Percentiles rank a stretch among this genome's conserved stretches.
phyloP scores from a whole-genome alignment of 2,888 invertebrate species.

The Megastigmus dorsalis region DNA sequence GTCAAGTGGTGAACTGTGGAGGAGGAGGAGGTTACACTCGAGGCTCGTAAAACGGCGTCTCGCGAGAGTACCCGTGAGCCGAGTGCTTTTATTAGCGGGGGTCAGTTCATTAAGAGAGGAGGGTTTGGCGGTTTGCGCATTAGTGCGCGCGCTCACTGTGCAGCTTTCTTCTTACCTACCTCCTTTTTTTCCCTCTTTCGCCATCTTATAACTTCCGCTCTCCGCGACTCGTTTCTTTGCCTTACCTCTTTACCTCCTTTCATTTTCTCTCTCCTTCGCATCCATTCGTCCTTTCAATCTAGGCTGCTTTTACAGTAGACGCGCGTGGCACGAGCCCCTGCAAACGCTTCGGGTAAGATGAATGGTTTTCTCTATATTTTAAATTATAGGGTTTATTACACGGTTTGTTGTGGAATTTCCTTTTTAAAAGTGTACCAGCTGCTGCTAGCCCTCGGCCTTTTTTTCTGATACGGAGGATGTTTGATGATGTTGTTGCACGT shows the following conservation, averaged over 20 bases:
- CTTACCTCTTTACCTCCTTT: background rate
- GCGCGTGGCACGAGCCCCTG: too few species aligned
- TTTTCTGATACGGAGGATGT: background rate
- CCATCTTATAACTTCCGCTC: too few species aligned
- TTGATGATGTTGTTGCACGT: background rate
- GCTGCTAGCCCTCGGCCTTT: background rate
- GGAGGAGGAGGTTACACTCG: background rate
- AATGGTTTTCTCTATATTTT: constrained; percentile 31
- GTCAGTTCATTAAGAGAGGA: constrained; percentile 39
- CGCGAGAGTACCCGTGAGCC: background rate
- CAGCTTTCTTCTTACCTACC: too few species aligned
- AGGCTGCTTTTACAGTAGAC: constrained; percentile 10
- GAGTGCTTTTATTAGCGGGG: constrained; percentile 37
- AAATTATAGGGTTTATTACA: too few species aligned
- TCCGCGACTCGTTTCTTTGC: too few species aligned
- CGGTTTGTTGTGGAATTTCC: constrained; percentile 17
- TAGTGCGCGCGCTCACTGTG: too few species aligned
- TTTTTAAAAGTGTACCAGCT: too few species aligned
- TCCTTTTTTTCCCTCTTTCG: background rate
- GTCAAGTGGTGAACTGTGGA: background rate
- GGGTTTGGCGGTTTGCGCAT: constrained; percentile 13
- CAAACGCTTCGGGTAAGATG: constrained; percentile 14
- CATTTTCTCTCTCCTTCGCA: background rate
- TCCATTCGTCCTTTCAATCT: constrained; percentile 18
- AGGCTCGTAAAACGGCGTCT: background rate